Evolutionary conservation across 2,888 invertebrate genomes (phyloP).

Genomic region (Iphiclides podalirius): DNA sequence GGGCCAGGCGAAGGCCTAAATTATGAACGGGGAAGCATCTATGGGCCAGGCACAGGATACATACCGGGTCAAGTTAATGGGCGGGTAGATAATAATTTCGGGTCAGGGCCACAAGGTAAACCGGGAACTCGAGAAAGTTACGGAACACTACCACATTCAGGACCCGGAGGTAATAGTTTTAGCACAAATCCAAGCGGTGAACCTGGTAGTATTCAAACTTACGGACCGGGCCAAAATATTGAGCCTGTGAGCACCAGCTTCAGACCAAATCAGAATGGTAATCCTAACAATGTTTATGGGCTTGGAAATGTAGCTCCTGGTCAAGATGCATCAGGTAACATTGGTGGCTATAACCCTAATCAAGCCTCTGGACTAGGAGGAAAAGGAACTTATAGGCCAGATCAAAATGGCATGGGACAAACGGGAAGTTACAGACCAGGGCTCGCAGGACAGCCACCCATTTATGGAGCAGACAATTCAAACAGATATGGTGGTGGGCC

Average conservation of each 20-base stretch:
- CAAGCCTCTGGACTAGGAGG: slow-evolving; percentile 16
- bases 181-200: slow-evolving; percentile 4
- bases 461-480: slow-evolving; percentile 18
- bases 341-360: slow-evolving; percentile 13
- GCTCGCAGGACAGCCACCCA: background rate
- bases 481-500: slow-evolving; percentile 9
- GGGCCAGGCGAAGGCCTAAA: slow-evolving; percentile 3
- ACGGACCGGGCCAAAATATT: slow-evolving; percentile 25
- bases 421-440: slow-evolving; percentile 8
- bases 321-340: slow-evolving; percentile 16
- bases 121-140: background rate
- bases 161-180: slow-evolving; percentile 10
- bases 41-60: slow-evolving; percentile 8
- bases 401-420: slow-evolving; percentile 15
- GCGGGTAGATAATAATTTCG: slow-evolving; percentile 2
- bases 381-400: slow-evolving; percentile 19
- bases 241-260: slow-evolving; percentile 11
- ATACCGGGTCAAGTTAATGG: background rate
- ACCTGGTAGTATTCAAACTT: background rate
- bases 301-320: slow-evolving; percentile 4
- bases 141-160: slow-evolving; percentile 22
- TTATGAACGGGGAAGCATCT: slow-evolving; percentile 10
- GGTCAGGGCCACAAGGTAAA: background rate
- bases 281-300: background rate
- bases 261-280: slow-evolving; percentile 11